phyloP scores from a whole-genome alignment of 2,797 vertebrate species.

The Florisuga fusca region DNA sequence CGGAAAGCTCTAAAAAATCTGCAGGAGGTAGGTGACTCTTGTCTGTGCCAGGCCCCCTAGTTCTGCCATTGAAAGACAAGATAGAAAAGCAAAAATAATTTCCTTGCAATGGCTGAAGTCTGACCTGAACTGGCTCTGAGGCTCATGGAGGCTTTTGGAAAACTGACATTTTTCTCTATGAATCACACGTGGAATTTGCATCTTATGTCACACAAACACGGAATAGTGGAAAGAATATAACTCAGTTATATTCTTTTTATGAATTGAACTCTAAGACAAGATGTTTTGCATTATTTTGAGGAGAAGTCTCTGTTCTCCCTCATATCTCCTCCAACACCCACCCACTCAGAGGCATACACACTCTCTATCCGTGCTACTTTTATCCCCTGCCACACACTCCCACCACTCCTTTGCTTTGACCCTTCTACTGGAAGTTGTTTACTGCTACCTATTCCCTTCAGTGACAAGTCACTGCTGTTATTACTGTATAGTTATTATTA shows the following conservation, averaged over 20 bases:
- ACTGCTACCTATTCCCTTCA: constrained; percentile 45
- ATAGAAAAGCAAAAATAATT: neutral
- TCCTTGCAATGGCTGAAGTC: neutral
- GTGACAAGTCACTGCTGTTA: constrained; percentile 55
- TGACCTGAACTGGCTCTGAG: neutral
- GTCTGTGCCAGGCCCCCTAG: neutral
- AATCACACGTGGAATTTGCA: constrained; percentile 39
- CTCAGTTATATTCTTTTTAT: constrained; percentile 61
- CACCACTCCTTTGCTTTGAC: neutral
- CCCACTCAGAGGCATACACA: neutral
- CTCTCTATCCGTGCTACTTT: neutral
- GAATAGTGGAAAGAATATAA: constrained; percentile 56
- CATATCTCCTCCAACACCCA: neutral
- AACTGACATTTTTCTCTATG: constrained; percentile 40
- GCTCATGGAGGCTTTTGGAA: neutral
- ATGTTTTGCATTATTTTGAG: constrained; percentile 7
- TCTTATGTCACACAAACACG: constrained; percentile 24
- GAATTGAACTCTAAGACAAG: constrained; percentile 35
- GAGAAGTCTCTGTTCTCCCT: neutral
- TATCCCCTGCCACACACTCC: neutral
- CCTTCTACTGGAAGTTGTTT: constrained; percentile 42
- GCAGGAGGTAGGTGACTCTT: neutral
- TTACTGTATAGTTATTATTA: constrained; percentile 68
- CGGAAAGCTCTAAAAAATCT: neutral
- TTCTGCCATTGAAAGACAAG: neutral